Percentiles rank a stretch among this genome's conserved stretches.
Evolutionary conservation across 2,113 vertebrate genomes (phyloP).

Genomic region (Glaucomys volans): DNA sequence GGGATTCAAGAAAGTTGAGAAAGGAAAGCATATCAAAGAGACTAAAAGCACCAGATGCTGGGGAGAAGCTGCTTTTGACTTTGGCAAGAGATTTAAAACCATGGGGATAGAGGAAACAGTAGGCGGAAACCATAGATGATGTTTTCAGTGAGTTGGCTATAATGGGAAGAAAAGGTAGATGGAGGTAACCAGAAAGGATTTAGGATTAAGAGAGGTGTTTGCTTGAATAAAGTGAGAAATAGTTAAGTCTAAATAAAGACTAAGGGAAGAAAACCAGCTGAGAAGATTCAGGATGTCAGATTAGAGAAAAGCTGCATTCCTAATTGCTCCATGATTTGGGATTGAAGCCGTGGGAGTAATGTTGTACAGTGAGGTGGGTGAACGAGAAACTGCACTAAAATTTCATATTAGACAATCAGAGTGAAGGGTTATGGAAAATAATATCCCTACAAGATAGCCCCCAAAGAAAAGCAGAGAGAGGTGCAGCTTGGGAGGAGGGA

Average conservation of each 20-base stretch:
- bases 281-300: too few species aligned
- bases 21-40: neutral
- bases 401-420: too few species aligned
- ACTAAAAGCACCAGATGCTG: neutral
- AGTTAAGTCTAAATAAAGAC: neutral
- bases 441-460: too few species aligned
- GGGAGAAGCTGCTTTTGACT: neutral
- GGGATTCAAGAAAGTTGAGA: neutral
- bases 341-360: too few species aligned
- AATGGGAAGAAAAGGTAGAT: neutral
- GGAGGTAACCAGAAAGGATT: neutral
- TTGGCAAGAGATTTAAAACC: neutral
- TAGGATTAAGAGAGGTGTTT: neutral
- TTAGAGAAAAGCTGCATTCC: too few species aligned
- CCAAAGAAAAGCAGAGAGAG: too few species aligned
- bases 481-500: too few species aligned
- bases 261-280: neutral
- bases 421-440: too few species aligned
- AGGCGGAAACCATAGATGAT: neutral
- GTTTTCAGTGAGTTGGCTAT: neutral
- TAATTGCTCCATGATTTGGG: too few species aligned
- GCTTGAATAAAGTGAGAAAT: neutral
- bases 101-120: neutral
- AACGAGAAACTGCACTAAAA: too few species aligned
- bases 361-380: too few species aligned